Percentiles rank a stretch among this genome's conserved stretches.
Conservation (phyloP, 2,888 invertebrate genomes). For the Drosophila imparisetae region DNA sequence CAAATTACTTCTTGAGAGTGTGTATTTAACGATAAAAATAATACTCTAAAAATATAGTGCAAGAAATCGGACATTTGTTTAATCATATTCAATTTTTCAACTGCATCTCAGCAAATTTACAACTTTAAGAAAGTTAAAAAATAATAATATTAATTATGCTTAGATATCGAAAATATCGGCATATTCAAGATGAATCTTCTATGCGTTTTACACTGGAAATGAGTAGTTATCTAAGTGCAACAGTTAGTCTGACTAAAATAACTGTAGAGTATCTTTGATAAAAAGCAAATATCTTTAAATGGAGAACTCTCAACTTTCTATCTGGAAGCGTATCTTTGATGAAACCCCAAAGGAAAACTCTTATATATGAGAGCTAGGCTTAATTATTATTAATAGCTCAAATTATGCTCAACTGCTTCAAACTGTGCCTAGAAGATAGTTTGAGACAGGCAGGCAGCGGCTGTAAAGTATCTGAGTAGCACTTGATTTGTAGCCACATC, state of each 20-base stretch:
- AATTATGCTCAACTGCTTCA: background rate
- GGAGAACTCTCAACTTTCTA: background rate
- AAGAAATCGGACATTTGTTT: background rate
- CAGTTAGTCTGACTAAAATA: too few species aligned
- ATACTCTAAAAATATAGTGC: background rate
- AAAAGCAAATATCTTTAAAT: background rate
- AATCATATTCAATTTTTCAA: too few species aligned
- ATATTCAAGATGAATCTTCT: too few species aligned
- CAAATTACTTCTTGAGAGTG: background rate
- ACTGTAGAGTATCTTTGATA: too few species aligned
- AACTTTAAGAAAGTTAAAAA: background rate
- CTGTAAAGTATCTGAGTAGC: conserved; percentile 10
- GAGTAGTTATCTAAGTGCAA: too few species aligned
- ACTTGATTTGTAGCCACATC: conserved; percentile 18
- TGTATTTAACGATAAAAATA: background rate
- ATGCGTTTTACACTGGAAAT: too few species aligned
- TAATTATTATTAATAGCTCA: background rate
- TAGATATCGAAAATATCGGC: too few species aligned
- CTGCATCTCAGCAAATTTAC: too few species aligned
- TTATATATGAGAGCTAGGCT: background rate
- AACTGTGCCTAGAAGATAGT: background rate
- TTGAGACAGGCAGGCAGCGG: background rate
- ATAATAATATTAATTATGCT: too few species aligned
- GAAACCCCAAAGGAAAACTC: background rate
- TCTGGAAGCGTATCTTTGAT: background rate